phyloP scores from a whole-genome alignment of 1,140 invertebrate genomes.

The Penaeus vannamei region DNA sequence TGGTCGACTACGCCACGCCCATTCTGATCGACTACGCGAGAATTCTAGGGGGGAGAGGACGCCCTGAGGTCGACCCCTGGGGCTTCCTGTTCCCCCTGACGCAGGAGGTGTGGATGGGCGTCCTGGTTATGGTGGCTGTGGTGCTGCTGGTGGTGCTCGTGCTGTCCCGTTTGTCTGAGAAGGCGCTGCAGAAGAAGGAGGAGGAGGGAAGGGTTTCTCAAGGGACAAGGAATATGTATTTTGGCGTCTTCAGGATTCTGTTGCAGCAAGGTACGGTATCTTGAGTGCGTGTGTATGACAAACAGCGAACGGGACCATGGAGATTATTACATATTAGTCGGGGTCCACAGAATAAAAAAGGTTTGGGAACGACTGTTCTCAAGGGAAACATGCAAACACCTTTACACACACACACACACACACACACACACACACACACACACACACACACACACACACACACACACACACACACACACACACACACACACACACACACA shows the following conservation, averaged over 20 bases:
- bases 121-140: not conserved
- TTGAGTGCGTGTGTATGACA: no score
- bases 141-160: not conserved
- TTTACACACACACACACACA: no score
- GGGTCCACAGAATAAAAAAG: no score
- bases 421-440: no score
- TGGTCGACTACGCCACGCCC: conserved; percentile 17
- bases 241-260: not conserved
- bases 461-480: no score
- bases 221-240: not conserved
- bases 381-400: no score
- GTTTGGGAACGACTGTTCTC: no score
- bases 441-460: no score
- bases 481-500: no score
- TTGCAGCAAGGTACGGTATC: not conserved
- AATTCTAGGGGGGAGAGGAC: not conserved
- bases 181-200: not conserved
- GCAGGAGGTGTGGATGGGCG: conserved; percentile 2
- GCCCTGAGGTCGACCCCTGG: conserved; percentile 38
- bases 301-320: no score
- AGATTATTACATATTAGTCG: no score
- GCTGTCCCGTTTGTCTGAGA: not conserved
- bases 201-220: no score
- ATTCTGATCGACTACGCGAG: not conserved
- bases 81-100: conserved; percentile 30